A percentile compares a stretch with the other conserved stretches of the same genome.
Conservation (phyloP, 2,113 vertebrate species). For the Larimichthys polyactis region DNA sequence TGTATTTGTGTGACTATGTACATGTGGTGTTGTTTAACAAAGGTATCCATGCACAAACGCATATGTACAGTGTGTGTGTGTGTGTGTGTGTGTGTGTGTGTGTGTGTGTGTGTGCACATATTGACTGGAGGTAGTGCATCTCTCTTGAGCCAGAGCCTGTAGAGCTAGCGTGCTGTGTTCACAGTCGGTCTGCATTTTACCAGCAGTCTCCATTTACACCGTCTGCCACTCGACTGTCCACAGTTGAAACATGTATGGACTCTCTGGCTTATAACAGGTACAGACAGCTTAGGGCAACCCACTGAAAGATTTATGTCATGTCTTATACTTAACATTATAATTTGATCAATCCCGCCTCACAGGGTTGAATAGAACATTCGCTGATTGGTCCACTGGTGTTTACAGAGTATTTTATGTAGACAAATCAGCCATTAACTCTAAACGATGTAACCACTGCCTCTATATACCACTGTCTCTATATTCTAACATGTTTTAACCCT, state of each 20-base stretch:
- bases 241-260: constrained; percentile 41
- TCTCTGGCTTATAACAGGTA: constrained; percentile 19
- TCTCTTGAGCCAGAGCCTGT: constrained; percentile 70
- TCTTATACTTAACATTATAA: constrained; percentile 3
- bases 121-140: constrained; percentile 38
- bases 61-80: constrained; percentile 9
- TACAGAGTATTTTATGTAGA: neutral
- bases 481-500: neutral
- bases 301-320: neutral
- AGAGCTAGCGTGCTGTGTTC: constrained; percentile 69
- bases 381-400: neutral
- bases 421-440: neutral
- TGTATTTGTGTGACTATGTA: neutral
- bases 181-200: constrained; percentile 69
- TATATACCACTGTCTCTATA: neutral
- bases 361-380: neutral
- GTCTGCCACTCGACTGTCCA: constrained; percentile 68
- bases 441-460: neutral
- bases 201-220: constrained; percentile 75
- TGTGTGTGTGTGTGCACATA: constrained; percentile 1
- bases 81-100: constrained; percentile 3
- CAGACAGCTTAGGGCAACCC: constrained; percentile 4
- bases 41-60: neutral
- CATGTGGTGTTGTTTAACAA: neutral
- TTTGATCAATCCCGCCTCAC: neutral